Base-by-base conservation (phyloP, 1,140 invertebrate species). In the Metaphire vulgaris region DNA sequence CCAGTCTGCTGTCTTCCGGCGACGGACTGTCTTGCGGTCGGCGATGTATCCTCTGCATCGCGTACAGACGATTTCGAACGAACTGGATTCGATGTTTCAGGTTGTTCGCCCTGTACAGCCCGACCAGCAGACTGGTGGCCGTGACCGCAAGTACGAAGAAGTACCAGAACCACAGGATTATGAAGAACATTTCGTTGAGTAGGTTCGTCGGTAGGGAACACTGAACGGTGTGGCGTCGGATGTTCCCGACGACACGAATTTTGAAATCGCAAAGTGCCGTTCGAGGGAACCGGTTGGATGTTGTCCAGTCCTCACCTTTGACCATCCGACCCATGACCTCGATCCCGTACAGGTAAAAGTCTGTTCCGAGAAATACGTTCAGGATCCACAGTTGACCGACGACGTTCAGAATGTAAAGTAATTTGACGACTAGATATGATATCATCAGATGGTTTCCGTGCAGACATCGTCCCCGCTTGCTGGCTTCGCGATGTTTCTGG, bases 101-200 rank as follows among this genome's bases (percentile, higher is more conserved):
- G 56, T 64, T 31, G 28, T 76, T 28, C 21, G 34, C 33, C 2
- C 33, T 29, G 66, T 31, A 29, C 1, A 76, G 29, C 85, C 85
- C 87, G 16, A 80, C 74, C 15, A 84, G 66, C 64, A 86, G 81
- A 75, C 82, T 85, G 77, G 86, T 85, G 70, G 85, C 81, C 12
- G 88, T 86, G n/a, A 87, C 82, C n/a, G 85, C 79, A 56, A 86
- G 83, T 16, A 89, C 86, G 80, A 89, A 87, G 28, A 88, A 86
- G 69, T 88, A 86, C 88, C 88, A 89, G 80, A 89, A 89, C 88
- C 88, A 89, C 33, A 89, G 80, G 77, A 89, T 88, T 74, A 89
- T 86, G 80, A 79, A 85, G 82, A 74, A 85, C 85, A 29, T 82
- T 81, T 16, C 84, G 81, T 79, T 74, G 1, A 76, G 70, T n/a